phyloP scores from a whole-genome alignment of 2,888 invertebrate genomes.

The Mythimna albipuncta region DNA sequence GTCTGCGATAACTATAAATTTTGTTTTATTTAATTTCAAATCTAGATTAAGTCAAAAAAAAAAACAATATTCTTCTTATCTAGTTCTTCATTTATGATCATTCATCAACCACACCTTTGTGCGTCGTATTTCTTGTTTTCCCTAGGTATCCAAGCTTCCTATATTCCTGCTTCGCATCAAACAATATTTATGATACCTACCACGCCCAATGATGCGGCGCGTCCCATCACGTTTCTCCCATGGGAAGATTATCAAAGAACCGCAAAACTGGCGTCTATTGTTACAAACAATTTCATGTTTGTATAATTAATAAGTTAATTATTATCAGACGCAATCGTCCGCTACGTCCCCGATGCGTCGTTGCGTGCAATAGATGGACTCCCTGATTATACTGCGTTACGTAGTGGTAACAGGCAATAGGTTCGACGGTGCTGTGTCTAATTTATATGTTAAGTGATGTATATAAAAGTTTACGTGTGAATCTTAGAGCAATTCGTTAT shows the following conservation, averaged over 20 bases:
- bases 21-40: too few relatives aligned
- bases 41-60: not conserved
- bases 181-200: slow-evolving; percentile 14
- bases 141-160: slow-evolving; percentile 4
- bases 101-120: not conserved
- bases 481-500: slow-evolving; percentile 47
- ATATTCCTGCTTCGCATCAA: slow-evolving; percentile 4
- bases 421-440: slow-evolving; percentile 44
- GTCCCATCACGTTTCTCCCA: slow-evolving; percentile 46
- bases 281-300: slow-evolving; percentile 60
- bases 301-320: slow-evolving; percentile 61
- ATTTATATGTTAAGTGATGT: slow-evolving; percentile 51
- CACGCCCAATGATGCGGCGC: slow-evolving; percentile 49
- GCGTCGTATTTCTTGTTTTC: not conserved
- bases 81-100: not conserved
- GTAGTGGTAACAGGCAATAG: slow-evolving; percentile 49
- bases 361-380: slow-evolving; percentile 66
- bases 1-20: too few relatives aligned
- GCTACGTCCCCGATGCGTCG: slow-evolving; percentile 70
- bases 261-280: slow-evolving; percentile 52
- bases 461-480: slow-evolving; percentile 53
- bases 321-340: slow-evolving; percentile 63
- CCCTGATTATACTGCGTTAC: slow-evolving; percentile 55
- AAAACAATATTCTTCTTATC: not conserved
- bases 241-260: slow-evolving; percentile 60